These are phyloP conservation scores for Indicator indicator DNA, from an alignment of 2,113 vertebrate genomes.

Conservation along the genomic window DNA sequence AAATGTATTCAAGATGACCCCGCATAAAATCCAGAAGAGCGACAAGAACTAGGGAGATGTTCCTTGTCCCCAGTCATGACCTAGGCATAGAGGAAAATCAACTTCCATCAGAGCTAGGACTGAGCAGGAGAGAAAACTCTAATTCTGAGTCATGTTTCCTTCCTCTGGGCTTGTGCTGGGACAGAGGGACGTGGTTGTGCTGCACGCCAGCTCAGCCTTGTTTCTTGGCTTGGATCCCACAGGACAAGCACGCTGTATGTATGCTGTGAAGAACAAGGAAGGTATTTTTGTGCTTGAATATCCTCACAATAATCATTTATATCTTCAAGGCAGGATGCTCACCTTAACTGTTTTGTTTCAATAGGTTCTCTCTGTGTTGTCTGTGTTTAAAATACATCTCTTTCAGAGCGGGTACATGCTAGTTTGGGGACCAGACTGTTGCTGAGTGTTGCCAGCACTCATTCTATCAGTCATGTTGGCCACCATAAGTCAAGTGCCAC, in stretches of 20 bases:
- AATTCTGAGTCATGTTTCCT: background rate
- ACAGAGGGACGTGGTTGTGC: background rate
- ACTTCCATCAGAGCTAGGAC: background rate
- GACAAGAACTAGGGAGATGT: background rate
- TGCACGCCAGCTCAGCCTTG: background rate
- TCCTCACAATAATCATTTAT: background rate
- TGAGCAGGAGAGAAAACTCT: background rate
- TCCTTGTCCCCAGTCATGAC: background rate
- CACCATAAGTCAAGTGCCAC: background rate
- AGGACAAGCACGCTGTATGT: background rate
- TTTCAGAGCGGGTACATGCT: background rate
- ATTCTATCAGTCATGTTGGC: background rate
- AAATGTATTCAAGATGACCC: background rate
- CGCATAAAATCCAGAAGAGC: background rate
- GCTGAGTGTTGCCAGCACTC: background rate
- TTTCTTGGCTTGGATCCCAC: background rate
- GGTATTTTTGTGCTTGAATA: background rate
- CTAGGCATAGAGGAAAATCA: rapidly evolving
- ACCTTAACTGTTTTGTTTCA: background rate
- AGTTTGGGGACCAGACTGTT: background rate
- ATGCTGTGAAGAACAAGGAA: background rate
- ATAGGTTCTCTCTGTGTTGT: background rate
- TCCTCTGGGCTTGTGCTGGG: background rate
- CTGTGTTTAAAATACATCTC: background rate
- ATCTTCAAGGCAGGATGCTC: background rate